Base-by-base conservation (phyloP, 2,113 vertebrate species). In the Phylloscopus trochilus region DNA sequence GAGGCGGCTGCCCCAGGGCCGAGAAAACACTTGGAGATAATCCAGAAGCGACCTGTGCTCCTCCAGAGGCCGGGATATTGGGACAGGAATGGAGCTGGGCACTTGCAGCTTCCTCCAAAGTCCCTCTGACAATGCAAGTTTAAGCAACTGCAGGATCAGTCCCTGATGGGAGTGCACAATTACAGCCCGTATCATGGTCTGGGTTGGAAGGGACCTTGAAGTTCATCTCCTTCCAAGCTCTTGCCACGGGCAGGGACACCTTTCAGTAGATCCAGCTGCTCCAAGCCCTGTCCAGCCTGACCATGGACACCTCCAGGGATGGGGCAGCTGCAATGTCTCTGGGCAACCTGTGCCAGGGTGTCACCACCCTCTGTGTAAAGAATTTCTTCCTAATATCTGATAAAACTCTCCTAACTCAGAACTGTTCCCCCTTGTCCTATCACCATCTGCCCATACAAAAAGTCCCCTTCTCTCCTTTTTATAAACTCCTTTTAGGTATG, bases 1-100 rank as follows among this genome's bases (percentile, higher is more conserved):
- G n/a, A 95, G 49, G 64, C 19, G 33, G 67, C 87, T 66, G 89
- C 89, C 84, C 64, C 90, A 81, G 90, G 93, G 94, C 82, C 0
- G 15, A 96, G 91, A 92, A 97, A 95, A 96, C 44, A 87, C 64
- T 83, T 66, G 73, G 84, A 89, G 69, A 74, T 75, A 17, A 93
- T 92, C 91, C 94, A 92, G 69, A 49, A 96, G 66, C 5, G 51
- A 90, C 82, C 89, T 7, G 76, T 22, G 16, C 37, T 93, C 27
- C 56, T 76, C 78, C 68, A 56, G 69, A 26, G 91, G 58, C 67
- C 8, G 49, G 85, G 91, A 74, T 11, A 31, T 1, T 7, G 24
- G 47, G 67, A 10, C 8, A 37, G 62, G 44, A 43, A 62, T 51
- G 58, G 62, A 93, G 64, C 12, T 1, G 18, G 77, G 84, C 28